A percentile compares a stretch with the other conserved stretches of the same genome.
Conservation (phyloP, 2,797 vertebrate species). For the Myiotriccus ornatus region DNA sequence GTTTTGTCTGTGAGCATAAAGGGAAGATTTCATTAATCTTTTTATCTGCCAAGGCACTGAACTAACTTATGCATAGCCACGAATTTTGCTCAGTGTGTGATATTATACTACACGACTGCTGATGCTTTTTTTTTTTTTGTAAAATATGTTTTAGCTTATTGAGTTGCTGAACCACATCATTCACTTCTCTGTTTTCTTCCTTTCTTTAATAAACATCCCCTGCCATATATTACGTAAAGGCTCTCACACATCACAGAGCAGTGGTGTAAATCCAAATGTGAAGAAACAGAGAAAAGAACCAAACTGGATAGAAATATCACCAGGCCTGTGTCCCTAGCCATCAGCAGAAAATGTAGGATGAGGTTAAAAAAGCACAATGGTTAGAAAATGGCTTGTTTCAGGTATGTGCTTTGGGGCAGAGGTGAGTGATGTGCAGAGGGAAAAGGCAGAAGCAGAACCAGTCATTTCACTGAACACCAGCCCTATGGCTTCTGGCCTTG, state of each 20-base stretch:
- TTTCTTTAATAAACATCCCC: not conserved
- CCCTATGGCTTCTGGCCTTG: fast-evolving
- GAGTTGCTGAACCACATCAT: slow-evolving; percentile 52
- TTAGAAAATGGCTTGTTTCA: not conserved
- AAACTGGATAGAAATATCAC: not conserved
- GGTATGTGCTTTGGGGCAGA: not conserved
- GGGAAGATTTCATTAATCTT: slow-evolving; percentile 64
- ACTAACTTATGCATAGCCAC: slow-evolving; percentile 54
- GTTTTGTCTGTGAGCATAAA: slow-evolving; percentile 22
- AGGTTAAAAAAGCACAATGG: not conserved
- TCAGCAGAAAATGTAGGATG: not conserved
- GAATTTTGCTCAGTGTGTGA: slow-evolving; percentile 13
- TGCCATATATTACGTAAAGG: not conserved
- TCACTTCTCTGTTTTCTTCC: not conserved
- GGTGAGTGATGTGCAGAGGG: not conserved
- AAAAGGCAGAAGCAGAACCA: not conserved
- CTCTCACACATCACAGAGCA: not conserved
- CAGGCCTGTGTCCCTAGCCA: not conserved
- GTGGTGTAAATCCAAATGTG: not conserved
- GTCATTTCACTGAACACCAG: not conserved
- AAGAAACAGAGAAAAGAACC: not conserved
- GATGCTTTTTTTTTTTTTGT: not conserved
- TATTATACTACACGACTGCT: slow-evolving; percentile 24
- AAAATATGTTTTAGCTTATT: slow-evolving; percentile 36
- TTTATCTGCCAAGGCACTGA: slow-evolving; percentile 52